Percentiles rank a stretch among this genome's conserved stretches.
Conservation (phyloP, 1,140 invertebrate species). For the Cyclargus thomasi region DNA sequence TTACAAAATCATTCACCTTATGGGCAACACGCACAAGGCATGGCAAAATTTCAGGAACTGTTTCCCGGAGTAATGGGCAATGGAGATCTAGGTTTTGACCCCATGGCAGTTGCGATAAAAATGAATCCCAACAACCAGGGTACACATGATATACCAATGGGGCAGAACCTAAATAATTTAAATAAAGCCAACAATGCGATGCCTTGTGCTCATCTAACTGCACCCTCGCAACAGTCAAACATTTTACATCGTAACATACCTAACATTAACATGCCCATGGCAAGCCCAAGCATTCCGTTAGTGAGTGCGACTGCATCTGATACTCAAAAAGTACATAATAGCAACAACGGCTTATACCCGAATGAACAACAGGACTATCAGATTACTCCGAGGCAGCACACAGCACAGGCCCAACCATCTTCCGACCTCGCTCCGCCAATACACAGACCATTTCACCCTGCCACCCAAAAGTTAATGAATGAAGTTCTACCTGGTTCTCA, state of each 20-base stretch:
- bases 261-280: neutral
- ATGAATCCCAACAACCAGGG: conserved; percentile 68
- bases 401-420: neutral
- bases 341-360: neutral
- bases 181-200: conserved; percentile 16
- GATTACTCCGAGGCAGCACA: neutral
- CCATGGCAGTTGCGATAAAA: conserved; percentile 66
- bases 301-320: neutral
- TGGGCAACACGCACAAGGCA: conserved; percentile 46
- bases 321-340: neutral
- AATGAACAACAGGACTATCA: neutral
- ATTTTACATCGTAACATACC: no score
- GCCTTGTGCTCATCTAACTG: neutral
- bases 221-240: no score
- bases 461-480: neutral
- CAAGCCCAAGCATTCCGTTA: neutral
- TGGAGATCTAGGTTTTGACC: conserved; percentile 59
- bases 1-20: conserved; percentile 25
- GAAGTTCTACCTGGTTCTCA: neutral
- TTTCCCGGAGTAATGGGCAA: conserved; percentile 56
- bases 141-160: conserved; percentile 35
- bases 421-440: neutral
- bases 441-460: neutral
- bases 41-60: conserved; percentile 62
- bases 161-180: conserved; percentile 47